Base-by-base conservation (phyloP, 2,113 vertebrate genomes). In the Pogona vitticeps region DNA sequence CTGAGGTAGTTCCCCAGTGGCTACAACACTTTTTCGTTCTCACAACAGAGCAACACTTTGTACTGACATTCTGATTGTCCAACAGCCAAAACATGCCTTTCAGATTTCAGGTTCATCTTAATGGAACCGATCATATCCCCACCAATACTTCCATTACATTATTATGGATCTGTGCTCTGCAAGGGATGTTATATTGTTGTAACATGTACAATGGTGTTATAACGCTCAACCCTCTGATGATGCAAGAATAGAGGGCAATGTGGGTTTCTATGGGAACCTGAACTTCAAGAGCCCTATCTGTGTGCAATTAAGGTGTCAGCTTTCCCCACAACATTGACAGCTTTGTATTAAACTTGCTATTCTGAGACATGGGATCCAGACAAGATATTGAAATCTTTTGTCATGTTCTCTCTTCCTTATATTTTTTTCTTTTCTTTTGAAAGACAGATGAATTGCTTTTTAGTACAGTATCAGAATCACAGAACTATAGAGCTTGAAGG, bases 311-410 rank as follows among this genome's bases (percentile, higher is more conserved):
- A 70, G 63, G 65, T 59, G 86, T 76, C 87, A 80, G 86, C 56
- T 71, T 73, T 42, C 68, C 76, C 40, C 23, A 8, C 70, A 88
- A 68, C 63, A 88, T 15, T 83, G 86, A 87, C 72, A 82, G 80
- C 20, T 82, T n/a, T 83, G 46, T 77, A 83, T 83, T 83, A 77
- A 87, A 70, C 52, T 83, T 77, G 58, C 78, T 86, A 81, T 81
- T 86, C 73, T 81, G 78, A 86, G 77, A 86, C 31, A 86, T 61
- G 31, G 77, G 77, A 86, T 80, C 23, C 46, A 68, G n/a, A 23
- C 33, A 23, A 28, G 21, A 79, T 40, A 86, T 83, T 80, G 83
- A 33, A 82, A 42, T 76, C 31, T 58, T 89, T 84, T 80, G 88
- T 86, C 52, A 82, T 42, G n/a, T 2, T 31, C 79, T 38, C 21